Conservation (phyloP, 2,797 vertebrate genomes). For the Sebastes matsubarae region DNA sequence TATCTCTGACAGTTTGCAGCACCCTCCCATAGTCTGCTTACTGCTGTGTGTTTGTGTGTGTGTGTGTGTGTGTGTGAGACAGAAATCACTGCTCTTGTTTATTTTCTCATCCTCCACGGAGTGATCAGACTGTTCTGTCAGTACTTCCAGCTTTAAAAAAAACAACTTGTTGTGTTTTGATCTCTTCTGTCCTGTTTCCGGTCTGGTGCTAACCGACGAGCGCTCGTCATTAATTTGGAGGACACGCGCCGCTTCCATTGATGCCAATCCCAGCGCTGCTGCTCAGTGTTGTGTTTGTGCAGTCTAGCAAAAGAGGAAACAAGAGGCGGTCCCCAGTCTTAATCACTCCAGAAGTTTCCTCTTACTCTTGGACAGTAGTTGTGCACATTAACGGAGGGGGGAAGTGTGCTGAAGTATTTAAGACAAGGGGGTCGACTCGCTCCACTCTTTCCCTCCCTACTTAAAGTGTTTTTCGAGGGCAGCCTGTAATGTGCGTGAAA, state of each 20-base stretch:
- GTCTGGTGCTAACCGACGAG: background rate
- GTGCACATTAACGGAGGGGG: constrained; percentile 40
- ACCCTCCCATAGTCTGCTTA: background rate
- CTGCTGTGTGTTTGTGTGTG: background rate
- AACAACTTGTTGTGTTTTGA: background rate
- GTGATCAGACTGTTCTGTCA: background rate
- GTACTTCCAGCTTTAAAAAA: background rate
- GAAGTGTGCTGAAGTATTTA: constrained; percentile 52
- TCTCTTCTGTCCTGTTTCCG: background rate
- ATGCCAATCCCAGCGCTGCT: background rate
- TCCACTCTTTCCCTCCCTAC: constrained; percentile 9
- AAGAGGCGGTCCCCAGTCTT: constrained; percentile 3
- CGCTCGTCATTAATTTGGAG: background rate
- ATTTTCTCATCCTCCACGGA: background rate
- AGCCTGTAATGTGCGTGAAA: constrained; percentile 41
- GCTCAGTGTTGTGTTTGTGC: constrained; percentile 45
- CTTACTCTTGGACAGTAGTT: constrained; percentile 41
- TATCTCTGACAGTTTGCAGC: constrained; percentile 23
- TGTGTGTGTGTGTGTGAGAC: too few relatives aligned
- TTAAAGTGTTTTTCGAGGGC: constrained; percentile 6
- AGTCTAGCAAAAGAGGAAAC: constrained; percentile 39
- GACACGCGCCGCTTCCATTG: background rate
- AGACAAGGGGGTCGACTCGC: constrained; percentile 10
- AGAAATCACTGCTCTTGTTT: background rate
- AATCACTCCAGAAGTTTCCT: constrained; percentile 48